Base-by-base conservation (phyloP, 2,888 invertebrate genomes). In the Sceliomorpha sp. region DNA sequence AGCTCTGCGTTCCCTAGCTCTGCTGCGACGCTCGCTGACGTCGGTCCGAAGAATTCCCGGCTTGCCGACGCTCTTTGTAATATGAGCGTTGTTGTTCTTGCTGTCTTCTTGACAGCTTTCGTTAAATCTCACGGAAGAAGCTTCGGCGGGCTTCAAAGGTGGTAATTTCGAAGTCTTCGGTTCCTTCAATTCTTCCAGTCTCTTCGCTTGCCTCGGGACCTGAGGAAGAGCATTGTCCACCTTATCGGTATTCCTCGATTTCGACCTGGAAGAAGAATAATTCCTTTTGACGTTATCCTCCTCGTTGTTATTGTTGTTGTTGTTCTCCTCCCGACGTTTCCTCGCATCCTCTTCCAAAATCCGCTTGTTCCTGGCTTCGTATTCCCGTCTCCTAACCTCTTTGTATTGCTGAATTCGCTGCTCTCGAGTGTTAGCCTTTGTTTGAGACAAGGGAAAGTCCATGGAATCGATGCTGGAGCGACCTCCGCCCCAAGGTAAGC, bases 361-460 rank as follows among this genome's bases (percentile, higher is more conserved):
- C 1, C 82, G 73, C 1, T 78, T 78, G 27, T 83, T 84, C 14
- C 86, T 75, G 0, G 86, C 87, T 64, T 88, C 88, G 72, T 87
- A 82, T 58, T 85, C 86, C 0, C 87, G 78, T 36, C 86, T 76
- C 14, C 85, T 77, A 1, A 85, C 82, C 63, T 84, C 87, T 58
- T 85, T 88, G 77, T 86, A 87, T 36, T 85, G 78, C 44, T 87
- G 84, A 27, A 87, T 87, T 56, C 87, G 76, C 15, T 86, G 85
- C 24, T 87, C 87, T 1, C 83, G 64, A 5, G 86, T 86, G 36
- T 85, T 82, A 0, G 85, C 79, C 20, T 80, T 78, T 0, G 79
- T 75, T 0, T 73, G 26, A 5, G 75, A 76, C 9, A 70, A 74
- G n/a, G 71, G 70, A 0, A 82, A 79, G 39, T 84, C 83, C 14